A percentile compares a stretch with the other conserved stretches of the same genome.
phyloP scores from a whole-genome alignment of 2,113 vertebrate genomes.

The Lipophrys pholis region DNA sequence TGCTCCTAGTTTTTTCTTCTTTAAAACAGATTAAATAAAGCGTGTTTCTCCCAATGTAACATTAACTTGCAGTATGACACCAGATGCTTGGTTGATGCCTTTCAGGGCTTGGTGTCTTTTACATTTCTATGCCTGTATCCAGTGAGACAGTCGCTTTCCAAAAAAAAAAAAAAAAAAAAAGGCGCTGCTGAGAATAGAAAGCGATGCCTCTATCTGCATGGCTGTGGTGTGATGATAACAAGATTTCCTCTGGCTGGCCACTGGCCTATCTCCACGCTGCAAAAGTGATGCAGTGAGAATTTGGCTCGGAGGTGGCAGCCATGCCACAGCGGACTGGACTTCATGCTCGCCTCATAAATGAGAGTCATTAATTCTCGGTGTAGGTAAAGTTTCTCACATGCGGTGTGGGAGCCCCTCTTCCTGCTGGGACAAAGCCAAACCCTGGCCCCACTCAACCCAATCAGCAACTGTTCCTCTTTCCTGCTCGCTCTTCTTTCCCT shows the following conservation, averaged over 20 bases:
- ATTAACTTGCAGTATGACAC: slow-evolving; percentile 43
- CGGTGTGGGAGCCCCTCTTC: slow-evolving; percentile 31
- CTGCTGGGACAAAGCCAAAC: slow-evolving; percentile 39
- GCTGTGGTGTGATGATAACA: slow-evolving; percentile 73
- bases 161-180: not conserved
- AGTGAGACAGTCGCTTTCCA: not conserved
- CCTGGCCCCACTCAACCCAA: slow-evolving; percentile 35
- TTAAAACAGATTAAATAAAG: slow-evolving; percentile 51
- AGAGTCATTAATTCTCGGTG: slow-evolving; percentile 76
- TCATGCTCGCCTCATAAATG: slow-evolving; percentile 69
- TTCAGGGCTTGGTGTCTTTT: slow-evolving; percentile 21
- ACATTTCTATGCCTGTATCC: slow-evolving; percentile 13
- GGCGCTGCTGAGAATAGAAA: slow-evolving; percentile 38
- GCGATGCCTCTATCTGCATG: slow-evolving; percentile 61
- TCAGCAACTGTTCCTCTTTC: slow-evolving; percentile 32
- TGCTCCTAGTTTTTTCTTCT: slow-evolving; percentile 47
- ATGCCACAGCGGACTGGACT: slow-evolving; percentile 65
- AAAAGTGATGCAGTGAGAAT: slow-evolving; percentile 59
- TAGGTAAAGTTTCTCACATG: slow-evolving; percentile 61
- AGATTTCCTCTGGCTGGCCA: slow-evolving; percentile 67
- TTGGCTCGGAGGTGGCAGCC: slow-evolving; percentile 63
- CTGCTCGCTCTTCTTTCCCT: slow-evolving; percentile 27
- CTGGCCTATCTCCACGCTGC: slow-evolving; percentile 59
- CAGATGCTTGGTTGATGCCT: slow-evolving; percentile 24
- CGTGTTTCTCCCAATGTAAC: slow-evolving; percentile 44